phyloP scores from a whole-genome alignment of 2,797 vertebrate species.

The Lindbergichthys nudifrons region DNA sequence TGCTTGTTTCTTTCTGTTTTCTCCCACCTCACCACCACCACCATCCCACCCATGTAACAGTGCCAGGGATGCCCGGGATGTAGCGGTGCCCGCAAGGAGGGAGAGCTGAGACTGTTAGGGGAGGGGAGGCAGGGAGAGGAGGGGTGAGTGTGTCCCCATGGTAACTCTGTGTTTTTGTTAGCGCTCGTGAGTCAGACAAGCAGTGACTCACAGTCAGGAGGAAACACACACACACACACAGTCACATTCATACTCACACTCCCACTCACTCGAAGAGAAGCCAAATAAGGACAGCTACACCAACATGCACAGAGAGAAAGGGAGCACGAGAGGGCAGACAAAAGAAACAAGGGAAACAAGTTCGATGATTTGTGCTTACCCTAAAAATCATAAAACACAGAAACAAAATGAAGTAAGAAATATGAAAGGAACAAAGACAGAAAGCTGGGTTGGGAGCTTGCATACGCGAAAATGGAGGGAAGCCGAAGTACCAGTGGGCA shows the following conservation, averaged over 20 bases:
- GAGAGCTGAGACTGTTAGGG: slow-evolving; percentile 18
- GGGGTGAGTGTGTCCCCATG: slow-evolving; percentile 72
- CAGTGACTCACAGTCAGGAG: slow-evolving; percentile 89
- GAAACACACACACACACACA: slow-evolving; percentile 80
- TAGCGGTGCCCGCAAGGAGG: slow-evolving; percentile 10
- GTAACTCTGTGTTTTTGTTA: slow-evolving; percentile 87
- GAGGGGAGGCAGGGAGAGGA: slow-evolving; percentile 21
- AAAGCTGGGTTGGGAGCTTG: neutral
- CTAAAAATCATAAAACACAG: slow-evolving; percentile 33
- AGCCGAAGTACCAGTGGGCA: slow-evolving; percentile 50
- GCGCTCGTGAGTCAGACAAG: slow-evolving; percentile 85
- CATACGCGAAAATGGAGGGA: slow-evolving; percentile 38
- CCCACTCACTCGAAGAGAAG: slow-evolving; percentile 74
- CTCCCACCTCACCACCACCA: slow-evolving; percentile 18
- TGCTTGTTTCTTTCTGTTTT: slow-evolving; percentile 2
- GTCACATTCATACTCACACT: slow-evolving; percentile 76
- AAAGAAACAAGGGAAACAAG: slow-evolving; percentile 26
- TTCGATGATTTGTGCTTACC: slow-evolving; percentile 33
- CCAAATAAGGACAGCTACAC: slow-evolving; percentile 84
- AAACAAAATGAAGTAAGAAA: slow-evolving; percentile 1
- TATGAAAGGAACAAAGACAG: slow-evolving; percentile 3
- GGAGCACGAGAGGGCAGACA: slow-evolving; percentile 46
- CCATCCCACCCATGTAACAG: slow-evolving; percentile 50
- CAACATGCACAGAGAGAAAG: slow-evolving; percentile 58
- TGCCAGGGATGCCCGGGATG: slow-evolving; percentile 59